Evolutionary conservation across 2,113 vertebrate species (phyloP).

Genomic region (Grammomys surdaster): DNA sequence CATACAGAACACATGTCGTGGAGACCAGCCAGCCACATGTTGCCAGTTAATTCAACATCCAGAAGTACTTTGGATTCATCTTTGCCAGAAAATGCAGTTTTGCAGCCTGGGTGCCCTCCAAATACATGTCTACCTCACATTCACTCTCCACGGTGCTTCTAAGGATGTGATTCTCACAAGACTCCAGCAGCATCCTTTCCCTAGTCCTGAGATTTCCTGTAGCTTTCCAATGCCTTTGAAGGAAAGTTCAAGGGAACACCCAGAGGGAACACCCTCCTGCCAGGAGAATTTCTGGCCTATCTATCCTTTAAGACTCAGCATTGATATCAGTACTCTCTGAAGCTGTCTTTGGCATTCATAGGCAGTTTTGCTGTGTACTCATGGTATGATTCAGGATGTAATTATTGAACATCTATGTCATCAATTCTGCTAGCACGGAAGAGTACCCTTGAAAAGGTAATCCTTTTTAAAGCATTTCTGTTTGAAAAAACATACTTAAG

Average conservation of each 20-base stretch:
- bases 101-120: not conserved
- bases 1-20: not conserved
- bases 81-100: conserved; percentile 30
- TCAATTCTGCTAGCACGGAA: conserved; percentile 42
- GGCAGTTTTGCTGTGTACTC: not conserved
- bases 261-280: conserved; percentile 7
- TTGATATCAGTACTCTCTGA: not conserved
- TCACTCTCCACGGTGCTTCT: conserved; percentile 17
- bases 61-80: conserved; percentile 36
- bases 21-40: conserved; percentile 22
- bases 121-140: not conserved
- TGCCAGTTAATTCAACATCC: conserved; percentile 36
- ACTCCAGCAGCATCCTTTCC: not conserved
- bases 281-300: not conserved
- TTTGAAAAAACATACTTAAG: conserved; percentile 46
- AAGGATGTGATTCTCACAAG: conserved; percentile 1
- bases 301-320: not conserved
- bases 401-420: conserved; percentile 43
- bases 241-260: conserved; percentile 26
- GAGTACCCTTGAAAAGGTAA: not conserved
- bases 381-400: not conserved
- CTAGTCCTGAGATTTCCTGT: conserved; percentile 19
- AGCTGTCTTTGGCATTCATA: not conserved
- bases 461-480: conserved; percentile 38
- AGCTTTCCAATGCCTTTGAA: not conserved